Percentiles rank a stretch among this genome's conserved stretches.
phyloP scores from a whole-genome alignment of 2,113 vertebrate species.

The Paramormyrops kingsleyae region DNA sequence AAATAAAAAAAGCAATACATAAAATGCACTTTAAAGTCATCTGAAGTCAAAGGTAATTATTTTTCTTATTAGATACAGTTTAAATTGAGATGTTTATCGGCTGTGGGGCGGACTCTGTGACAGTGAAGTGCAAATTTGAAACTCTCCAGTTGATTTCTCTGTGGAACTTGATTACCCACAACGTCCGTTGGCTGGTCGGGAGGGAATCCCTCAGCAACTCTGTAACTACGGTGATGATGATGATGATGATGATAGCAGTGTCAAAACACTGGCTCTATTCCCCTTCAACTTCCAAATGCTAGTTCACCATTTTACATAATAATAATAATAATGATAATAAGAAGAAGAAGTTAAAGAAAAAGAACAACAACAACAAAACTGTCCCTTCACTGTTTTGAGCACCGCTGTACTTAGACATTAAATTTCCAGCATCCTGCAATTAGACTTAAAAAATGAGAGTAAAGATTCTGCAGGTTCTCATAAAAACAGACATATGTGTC shows the following conservation, averaged over 20 bases:
- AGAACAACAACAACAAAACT: too few relatives aligned
- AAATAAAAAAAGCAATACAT: slow-evolving; percentile 15
- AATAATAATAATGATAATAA: neutral
- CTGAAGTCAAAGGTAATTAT: slow-evolving; percentile 40
- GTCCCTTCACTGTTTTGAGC: neutral
- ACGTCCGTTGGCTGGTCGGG: slow-evolving; percentile 40
- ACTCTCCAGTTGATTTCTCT: slow-evolving; percentile 57
- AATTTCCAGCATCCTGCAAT: neutral
- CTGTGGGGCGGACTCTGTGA: slow-evolving; percentile 36
- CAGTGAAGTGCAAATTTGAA: slow-evolving; percentile 45
- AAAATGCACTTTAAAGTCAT: slow-evolving; percentile 26
- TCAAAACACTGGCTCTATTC: slow-evolving; percentile 50
- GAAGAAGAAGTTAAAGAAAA: neutral
- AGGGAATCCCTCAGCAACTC: slow-evolving; percentile 42
- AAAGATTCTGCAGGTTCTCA: neutral
- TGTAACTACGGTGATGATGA: slow-evolving; percentile 49
- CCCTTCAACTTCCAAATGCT: slow-evolving; percentile 8
- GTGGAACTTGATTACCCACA: slow-evolving; percentile 48
- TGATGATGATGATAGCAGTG: slow-evolving; percentile 48
- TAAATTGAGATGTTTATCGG: slow-evolving; percentile 53
- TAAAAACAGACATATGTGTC: neutral
- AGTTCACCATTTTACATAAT: neutral
- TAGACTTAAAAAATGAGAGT: neutral
- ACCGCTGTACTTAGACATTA: neutral
- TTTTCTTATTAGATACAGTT: slow-evolving; percentile 36